These are phyloP conservation scores for Napeogenes sylphis DNA, from an alignment of 2,888 invertebrate genomes.

Conservation along the genomic window DNA sequence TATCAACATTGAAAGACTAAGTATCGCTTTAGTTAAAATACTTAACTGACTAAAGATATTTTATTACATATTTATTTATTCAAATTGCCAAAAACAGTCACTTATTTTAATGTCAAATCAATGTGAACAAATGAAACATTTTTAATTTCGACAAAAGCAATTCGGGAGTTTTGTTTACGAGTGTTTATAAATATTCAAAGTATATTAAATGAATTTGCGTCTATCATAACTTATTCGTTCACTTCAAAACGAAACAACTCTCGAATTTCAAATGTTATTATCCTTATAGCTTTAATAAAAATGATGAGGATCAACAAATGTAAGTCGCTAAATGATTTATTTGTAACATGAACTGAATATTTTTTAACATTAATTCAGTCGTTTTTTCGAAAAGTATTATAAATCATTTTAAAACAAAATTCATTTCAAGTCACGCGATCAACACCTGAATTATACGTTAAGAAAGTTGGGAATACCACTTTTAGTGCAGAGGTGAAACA, in stretches of 20 bases:
- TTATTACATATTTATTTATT: neutral
- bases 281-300: constrained; percentile 3
- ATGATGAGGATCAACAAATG: constrained; percentile 8
- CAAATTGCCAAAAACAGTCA: neutral
- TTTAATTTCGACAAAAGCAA: constrained; percentile 5
- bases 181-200: neutral
- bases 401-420: constrained; percentile 26
- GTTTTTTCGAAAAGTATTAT: constrained; percentile 4
- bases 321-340: neutral
- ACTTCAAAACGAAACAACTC: constrained; percentile 5
- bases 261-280: constrained; percentile 7
- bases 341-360: neutral
- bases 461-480: constrained; percentile 29
- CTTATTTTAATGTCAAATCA: constrained; percentile 7
- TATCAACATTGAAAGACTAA: constrained; percentile 1
- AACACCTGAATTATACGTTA: constrained; percentile 27
- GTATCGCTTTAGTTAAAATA: neutral
- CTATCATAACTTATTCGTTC: constrained; percentile 12
- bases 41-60: neutral
- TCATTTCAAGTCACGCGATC: constrained; percentile 26
- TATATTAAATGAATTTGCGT: constrained; percentile 13
- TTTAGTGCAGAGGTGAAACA: constrained; percentile 33
- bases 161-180: constrained; percentile 4
- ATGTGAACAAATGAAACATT: constrained; percentile 4
- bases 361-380: constrained; percentile 8